phyloP scores from a whole-genome alignment of 2,888 invertebrate genomes.

The Tenodera sinensis region DNA sequence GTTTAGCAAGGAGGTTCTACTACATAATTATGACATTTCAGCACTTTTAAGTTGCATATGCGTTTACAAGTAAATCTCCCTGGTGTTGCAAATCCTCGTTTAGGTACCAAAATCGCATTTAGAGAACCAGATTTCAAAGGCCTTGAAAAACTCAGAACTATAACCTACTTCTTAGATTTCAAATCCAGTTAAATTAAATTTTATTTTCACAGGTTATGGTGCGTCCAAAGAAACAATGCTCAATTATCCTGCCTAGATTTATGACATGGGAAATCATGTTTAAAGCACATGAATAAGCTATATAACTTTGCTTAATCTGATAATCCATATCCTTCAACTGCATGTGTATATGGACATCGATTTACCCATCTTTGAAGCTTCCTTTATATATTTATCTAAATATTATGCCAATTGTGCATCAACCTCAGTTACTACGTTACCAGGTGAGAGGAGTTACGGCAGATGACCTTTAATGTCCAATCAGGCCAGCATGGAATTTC shows the following conservation, averaged over 20 bases:
- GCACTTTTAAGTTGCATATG: not conserved
- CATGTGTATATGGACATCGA: not conserved
- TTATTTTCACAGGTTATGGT: not conserved
- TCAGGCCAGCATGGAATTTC: constrained; percentile 16
- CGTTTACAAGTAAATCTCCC: not conserved
- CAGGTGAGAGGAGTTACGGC: constrained; percentile 19
- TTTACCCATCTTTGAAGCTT: not conserved
- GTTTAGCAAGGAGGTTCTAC: not conserved
- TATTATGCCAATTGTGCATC: not conserved
- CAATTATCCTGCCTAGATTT: not conserved
- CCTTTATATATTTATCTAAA: not conserved
- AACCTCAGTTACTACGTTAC: not conserved
- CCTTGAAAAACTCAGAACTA: not conserved
- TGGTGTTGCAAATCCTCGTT: not conserved
- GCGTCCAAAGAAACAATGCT: not conserved
- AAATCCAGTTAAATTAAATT: not conserved
- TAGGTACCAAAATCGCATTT: too few relatives aligned
- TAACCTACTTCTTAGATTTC: not conserved
- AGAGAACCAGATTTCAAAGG: not conserved
- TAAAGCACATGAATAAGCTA: too few relatives aligned
- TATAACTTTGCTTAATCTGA: too few relatives aligned
- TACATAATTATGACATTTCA: not conserved
- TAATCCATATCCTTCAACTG: not conserved
- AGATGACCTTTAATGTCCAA: constrained; percentile 30
- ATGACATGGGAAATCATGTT: not conserved